Evolutionary conservation across 2,113 vertebrate species (phyloP).

Genomic region (Spea bombifrons): DNA sequence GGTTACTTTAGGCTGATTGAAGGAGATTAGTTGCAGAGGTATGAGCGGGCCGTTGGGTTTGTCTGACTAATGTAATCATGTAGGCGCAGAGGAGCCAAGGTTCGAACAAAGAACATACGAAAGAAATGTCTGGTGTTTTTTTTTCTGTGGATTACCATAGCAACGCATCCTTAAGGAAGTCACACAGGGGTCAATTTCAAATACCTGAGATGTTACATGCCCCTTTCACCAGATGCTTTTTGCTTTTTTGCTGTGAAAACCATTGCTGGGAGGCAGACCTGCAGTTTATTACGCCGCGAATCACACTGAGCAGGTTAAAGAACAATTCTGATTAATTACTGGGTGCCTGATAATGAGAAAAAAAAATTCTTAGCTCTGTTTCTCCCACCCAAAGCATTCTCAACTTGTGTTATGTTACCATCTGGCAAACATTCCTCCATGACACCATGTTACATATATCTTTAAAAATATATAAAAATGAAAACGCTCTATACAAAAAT

Average conservation of each 20-base stretch:
- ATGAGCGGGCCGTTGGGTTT: not conserved
- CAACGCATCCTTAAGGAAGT: slow-evolving; percentile 27
- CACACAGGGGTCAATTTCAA: slow-evolving; percentile 20
- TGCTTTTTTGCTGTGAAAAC: not conserved
- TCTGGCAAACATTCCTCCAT: slow-evolving; percentile 15
- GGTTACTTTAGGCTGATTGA: not conserved
- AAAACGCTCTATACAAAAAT: no score
- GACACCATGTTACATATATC: not conserved
- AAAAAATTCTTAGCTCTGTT: slow-evolving; percentile 3
- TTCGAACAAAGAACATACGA: slow-evolving; percentile 22
- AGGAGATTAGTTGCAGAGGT: not conserved
- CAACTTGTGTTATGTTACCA: slow-evolving; percentile 20
- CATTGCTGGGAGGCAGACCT: not conserved
- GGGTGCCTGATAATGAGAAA: slow-evolving; percentile 13
- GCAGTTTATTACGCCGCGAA: slow-evolving; percentile 6
- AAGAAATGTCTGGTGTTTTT: slow-evolving; percentile 3
- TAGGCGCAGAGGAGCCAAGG: slow-evolving; percentile 8
- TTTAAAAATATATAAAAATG: not conserved
- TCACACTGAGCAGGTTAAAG: slow-evolving; percentile 19
- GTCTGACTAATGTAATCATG: not conserved
- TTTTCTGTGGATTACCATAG: slow-evolving; percentile 26
- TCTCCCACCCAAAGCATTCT: not conserved
- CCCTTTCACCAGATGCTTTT: slow-evolving; percentile 18
- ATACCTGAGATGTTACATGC: slow-evolving; percentile 43
- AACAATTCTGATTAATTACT: slow-evolving; percentile 17